These are phyloP conservation scores for Myiagra hebetior DNA, from an alignment of 2,113 vertebrate species.

Conservation along the genomic window DNA sequence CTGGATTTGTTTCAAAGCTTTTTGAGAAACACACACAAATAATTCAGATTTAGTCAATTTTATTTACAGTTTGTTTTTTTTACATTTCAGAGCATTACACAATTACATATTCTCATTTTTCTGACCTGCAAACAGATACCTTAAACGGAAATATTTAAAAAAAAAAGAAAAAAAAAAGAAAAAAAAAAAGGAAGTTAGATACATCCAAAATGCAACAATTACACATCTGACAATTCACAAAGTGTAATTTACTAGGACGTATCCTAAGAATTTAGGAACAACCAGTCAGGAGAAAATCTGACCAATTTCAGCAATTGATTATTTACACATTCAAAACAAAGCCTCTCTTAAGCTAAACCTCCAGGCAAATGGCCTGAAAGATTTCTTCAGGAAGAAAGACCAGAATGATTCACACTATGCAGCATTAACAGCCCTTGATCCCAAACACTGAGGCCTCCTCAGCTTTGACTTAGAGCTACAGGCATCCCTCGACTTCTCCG, in stretches of 20 bases:
- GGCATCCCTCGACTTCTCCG: conserved; percentile 62
- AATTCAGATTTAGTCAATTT: conserved; percentile 85
- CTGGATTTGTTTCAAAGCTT: conserved; percentile 77
- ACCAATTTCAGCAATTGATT: conserved; percentile 72
- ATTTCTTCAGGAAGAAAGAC: conserved; percentile 63
- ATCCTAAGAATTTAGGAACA: conserved; percentile 81
- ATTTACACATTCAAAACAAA: conserved; percentile 77
- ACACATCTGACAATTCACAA: conserved; percentile 84
- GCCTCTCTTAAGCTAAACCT: conserved; percentile 71
- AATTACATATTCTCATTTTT: conserved; percentile 89
- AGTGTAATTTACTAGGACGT: conserved; percentile 82
- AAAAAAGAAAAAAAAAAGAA: conserved; percentile 24
- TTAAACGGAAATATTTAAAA: conserved; percentile 78
- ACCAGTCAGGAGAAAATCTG: conserved; percentile 79
- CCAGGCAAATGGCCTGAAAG: conserved; percentile 69
- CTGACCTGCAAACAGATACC: conserved; percentile 99
- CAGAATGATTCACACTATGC: conserved; percentile 63
- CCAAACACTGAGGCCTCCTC: conserved; percentile 53
- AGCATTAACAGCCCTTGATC: conserved; percentile 69
- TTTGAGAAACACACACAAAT: conserved; percentile 87
- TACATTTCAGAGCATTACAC: conserved; percentile 85
- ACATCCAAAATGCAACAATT: conserved; percentile 86
- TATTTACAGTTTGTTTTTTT: conserved; percentile 80
- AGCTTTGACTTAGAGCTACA: conserved; percentile 52
- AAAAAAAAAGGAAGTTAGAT: conserved; percentile 75